A percentile compares a stretch with the other conserved stretches of the same genome.
phyloP scores from a whole-genome alignment of 1,140 invertebrate species.

The Venturia canescens region DNA sequence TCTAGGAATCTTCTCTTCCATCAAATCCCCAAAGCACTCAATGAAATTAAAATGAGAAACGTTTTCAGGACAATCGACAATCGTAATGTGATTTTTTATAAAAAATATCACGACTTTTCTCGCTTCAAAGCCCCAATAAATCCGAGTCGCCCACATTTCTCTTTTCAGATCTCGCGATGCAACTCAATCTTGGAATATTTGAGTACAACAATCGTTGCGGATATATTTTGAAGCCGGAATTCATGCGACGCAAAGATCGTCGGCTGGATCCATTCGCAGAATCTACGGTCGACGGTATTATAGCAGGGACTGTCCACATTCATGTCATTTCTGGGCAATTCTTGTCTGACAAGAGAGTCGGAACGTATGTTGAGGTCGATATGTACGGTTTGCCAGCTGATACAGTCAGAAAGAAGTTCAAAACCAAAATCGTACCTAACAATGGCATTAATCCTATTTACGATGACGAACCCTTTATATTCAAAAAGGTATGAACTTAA shows the following conservation, averaged over 20 bases:
- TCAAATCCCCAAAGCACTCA: too few relatives aligned
- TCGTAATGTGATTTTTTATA: background rate
- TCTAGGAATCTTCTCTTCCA: too few relatives aligned
- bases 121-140: background rate
- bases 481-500: slow-evolving; percentile 90
- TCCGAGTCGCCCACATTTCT: background rate
- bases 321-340: slow-evolving; percentile 95
- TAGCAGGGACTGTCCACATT: slow-evolving; percentile 96
- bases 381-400: slow-evolving; percentile 99
- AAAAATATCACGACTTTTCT: background rate
- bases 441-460: slow-evolving; percentile 98
- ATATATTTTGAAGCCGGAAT: slow-evolving; percentile 98
- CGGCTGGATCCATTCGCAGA: slow-evolving; percentile 99
- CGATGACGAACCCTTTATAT: slow-evolving; percentile 98
- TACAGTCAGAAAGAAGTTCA: slow-evolving; percentile 97
- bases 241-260: slow-evolving; percentile 96
- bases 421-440: slow-evolving; percentile 94
- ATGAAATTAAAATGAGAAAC: background rate
- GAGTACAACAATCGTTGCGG: slow-evolving; percentile 98
- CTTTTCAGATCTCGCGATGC: slow-evolving; percentile 93
- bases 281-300: slow-evolving; percentile 99
- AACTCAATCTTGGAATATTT: slow-evolving; percentile 98
- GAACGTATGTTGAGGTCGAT: slow-evolving; percentile 99
- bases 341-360: slow-evolving; percentile 95
- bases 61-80: too few relatives aligned